Conservation (phyloP, 2,113 vertebrate genomes). For the Rhizomys pruinosus region DNA sequence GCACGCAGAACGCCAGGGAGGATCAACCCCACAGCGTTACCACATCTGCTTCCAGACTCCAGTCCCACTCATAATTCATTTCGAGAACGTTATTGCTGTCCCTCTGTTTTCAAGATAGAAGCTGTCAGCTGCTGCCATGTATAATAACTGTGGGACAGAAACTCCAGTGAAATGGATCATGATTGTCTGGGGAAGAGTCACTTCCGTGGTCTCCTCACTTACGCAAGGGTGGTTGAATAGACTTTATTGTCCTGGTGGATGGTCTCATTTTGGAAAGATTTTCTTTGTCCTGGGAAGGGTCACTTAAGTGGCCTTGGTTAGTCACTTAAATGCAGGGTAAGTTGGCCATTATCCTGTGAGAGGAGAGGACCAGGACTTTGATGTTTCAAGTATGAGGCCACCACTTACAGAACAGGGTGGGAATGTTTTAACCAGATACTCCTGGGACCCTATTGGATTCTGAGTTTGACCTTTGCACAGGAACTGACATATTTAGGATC, state of each 20-base stretch:
- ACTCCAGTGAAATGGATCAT: not conserved
- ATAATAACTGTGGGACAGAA: not conserved
- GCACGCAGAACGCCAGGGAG: not conserved
- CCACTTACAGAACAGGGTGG: not conserved
- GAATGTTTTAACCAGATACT: not conserved
- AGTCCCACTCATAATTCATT: not conserved
- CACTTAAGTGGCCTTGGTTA: constrained; percentile 60
- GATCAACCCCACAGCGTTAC: not conserved
- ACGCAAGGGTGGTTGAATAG: not conserved
- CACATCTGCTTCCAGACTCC: not conserved
- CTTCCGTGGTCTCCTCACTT: constrained; percentile 20
- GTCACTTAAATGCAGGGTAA: constrained; percentile 67
- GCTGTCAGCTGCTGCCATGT: not conserved
- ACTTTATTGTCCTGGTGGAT: constrained; percentile 16
- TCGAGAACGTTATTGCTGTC: not conserved
- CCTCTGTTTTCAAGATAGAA: not conserved
- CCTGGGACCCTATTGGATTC: not conserved
- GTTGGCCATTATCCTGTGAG: constrained; percentile 54
- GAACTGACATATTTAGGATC: not conserved
- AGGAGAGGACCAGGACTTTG: constrained; percentile 7
- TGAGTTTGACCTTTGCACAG: constrained; percentile 4
- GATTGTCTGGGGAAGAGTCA: not conserved
- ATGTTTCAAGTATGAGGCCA: constrained; percentile 26
- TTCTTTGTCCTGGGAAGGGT: constrained; percentile 65
- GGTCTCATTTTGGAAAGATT: constrained; percentile 37